Conservation (phyloP, 2,888 invertebrate genomes). For the Drosophila monieri region DNA sequence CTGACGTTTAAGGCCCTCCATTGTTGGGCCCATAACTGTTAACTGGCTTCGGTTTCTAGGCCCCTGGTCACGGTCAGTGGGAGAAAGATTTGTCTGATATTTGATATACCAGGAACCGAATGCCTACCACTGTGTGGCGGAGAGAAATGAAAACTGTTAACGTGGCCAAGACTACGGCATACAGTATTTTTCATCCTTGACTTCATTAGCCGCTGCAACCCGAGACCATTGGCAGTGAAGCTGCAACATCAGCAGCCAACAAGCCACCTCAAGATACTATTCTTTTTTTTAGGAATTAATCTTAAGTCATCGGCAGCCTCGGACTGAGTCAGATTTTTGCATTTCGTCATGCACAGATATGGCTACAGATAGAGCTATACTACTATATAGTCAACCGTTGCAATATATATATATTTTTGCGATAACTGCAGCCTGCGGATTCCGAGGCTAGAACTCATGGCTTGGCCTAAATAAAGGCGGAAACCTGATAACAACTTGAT, state of each 20-base stretch:
- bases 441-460: neutral
- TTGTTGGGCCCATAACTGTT: conserved; percentile 20
- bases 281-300: conserved; percentile 4
- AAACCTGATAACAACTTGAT: neutral
- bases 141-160: conserved; percentile 66
- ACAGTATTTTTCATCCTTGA: conserved; percentile 71
- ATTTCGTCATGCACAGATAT: neutral
- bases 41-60: conserved; percentile 58
- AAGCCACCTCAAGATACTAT: neutral
- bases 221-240: conserved; percentile 23
- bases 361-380: neutral
- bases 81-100: conserved; percentile 39
- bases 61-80: conserved; percentile 70
- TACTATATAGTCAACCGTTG: neutral
- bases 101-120: conserved; percentile 34
- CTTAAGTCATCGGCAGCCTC: conserved; percentile 6
- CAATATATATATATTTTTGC: neutral
- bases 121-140: neutral
- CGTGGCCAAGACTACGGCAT: conserved; percentile 5
- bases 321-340: neutral
- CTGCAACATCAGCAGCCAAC: conserved; percentile 47
- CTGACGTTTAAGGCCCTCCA: too few species aligned
- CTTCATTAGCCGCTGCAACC: conserved; percentile 72
- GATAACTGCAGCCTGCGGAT: neutral
- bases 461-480: neutral